A percentile compares a stretch with the other conserved stretches of the same genome.
Conservation (phyloP, 64 coral and sea anemone species). For the Actinia tenebrosa region DNA sequence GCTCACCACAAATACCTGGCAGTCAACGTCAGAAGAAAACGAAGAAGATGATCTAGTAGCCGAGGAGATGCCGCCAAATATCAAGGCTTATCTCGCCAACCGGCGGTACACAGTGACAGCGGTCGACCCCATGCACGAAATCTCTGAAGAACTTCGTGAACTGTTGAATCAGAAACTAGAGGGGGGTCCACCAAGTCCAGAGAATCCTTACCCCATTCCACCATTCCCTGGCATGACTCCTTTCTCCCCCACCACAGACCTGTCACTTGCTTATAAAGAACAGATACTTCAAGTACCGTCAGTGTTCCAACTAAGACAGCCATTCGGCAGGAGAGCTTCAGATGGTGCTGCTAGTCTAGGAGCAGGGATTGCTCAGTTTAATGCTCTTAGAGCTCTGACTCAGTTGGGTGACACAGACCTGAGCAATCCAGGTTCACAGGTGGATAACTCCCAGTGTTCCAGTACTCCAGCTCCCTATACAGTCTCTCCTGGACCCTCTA, state of each 20-base stretch:
- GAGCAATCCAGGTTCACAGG: conserved; percentile 56
- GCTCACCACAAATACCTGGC: background rate
- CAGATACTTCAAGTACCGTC: conserved; percentile 84
- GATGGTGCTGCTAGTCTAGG: conserved; percentile 91
- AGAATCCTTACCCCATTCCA: conserved; percentile 36
- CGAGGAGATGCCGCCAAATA: conserved; percentile 65
- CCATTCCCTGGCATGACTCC: conserved; percentile 37
- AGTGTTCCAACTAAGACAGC: conserved; percentile 75
- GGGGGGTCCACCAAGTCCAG: conserved; percentile 51
- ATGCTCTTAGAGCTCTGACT: conserved; percentile 70
- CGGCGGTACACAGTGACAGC: conserved; percentile 90
- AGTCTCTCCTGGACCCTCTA: conserved; percentile 69
- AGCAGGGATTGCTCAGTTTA: conserved; percentile 90
- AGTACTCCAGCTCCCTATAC: conserved; percentile 41
- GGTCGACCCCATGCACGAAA: conserved; percentile 81
- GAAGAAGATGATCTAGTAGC: conserved; percentile 94
- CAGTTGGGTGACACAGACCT: conserved; percentile 26
- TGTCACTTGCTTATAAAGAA: conserved; percentile 85
- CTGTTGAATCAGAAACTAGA: conserved; percentile 58
- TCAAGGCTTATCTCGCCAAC: conserved; percentile 76
- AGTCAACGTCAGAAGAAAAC: conserved; percentile 37
- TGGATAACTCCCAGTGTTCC: conserved; percentile 6
- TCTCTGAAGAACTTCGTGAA: conserved; percentile 69
- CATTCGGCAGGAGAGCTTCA: conserved; percentile 84
- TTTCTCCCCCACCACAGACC: conserved; percentile 66